Percentiles rank a stretch among this genome's conserved stretches.
These are phyloP conservation scores for Formicarius rufipectus DNA, from an alignment of 2,113 vertebrate species.

Conservation along the genomic window DNA sequence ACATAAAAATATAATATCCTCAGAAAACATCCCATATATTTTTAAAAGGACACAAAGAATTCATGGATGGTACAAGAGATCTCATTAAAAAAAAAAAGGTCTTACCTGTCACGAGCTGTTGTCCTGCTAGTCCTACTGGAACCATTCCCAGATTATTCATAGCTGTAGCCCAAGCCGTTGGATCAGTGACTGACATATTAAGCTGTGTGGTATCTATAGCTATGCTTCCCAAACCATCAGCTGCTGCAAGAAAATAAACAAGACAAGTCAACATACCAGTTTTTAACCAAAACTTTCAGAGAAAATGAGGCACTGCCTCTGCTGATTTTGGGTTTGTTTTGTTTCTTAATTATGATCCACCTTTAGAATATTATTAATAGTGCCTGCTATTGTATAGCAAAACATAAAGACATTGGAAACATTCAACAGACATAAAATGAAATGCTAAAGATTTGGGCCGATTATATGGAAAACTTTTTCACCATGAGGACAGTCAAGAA, in stretches of 20 bases:
- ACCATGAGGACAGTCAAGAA: not conserved
- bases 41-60: not conserved
- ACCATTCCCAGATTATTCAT: slow-evolving; percentile 95
- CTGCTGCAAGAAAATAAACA: slow-evolving; percentile 73
- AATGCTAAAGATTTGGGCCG: not conserved
- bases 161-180: slow-evolving; percentile 90
- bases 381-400: not conserved
- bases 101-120: slow-evolving; percentile 91
- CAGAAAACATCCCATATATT: not conserved
- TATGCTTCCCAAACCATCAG: slow-evolving; percentile 86
- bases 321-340: not conserved
- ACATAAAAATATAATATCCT: not conserved
- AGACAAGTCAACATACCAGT: not conserved
- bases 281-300: not conserved
- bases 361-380: not conserved
- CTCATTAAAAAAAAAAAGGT: not conserved
- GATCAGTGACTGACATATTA: slow-evolving; percentile 85
- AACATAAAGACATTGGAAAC: not conserved
- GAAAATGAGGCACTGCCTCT: not conserved
- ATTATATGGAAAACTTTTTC: not conserved
- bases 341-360: not conserved
- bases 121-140: slow-evolving; percentile 88
- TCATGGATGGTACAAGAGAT: not conserved
- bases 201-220: slow-evolving; percentile 86
- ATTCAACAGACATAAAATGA: not conserved